phyloP scores from a whole-genome alignment of 2,888 invertebrate species.

The Onthophagus sagittarius region DNA sequence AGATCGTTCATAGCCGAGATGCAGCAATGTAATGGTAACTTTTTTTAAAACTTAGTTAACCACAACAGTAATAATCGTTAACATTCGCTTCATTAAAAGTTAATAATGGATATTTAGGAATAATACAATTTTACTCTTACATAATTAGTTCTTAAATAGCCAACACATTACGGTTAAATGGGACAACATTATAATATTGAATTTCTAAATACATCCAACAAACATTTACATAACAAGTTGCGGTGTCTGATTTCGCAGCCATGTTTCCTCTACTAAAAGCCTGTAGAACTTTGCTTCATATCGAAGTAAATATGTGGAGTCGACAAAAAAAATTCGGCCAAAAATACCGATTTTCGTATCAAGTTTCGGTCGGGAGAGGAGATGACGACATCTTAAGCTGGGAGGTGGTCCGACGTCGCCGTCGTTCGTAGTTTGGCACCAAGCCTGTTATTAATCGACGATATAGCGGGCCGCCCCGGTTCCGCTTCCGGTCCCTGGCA shows the following conservation, averaged over 20 bases:
- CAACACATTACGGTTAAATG: not conserved
- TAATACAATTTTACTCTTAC: not conserved
- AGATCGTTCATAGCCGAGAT: no score
- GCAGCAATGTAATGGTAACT: no score
- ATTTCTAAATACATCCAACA: not conserved
- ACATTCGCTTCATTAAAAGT: not conserved
- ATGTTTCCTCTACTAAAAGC: slow-evolving; percentile 5
- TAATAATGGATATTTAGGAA: not conserved
- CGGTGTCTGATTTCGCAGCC: not conserved
- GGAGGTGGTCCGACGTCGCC: slow-evolving; percentile 1
- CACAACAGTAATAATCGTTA: no score
- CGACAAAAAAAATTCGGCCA: not conserved
- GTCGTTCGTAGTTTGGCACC: not conserved
- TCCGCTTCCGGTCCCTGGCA: slow-evolving; percentile 20
- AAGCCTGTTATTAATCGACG: slow-evolving; percentile 16
- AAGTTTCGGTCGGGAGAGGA: not conserved
- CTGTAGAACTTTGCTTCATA: not conserved
- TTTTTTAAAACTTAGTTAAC: no score
- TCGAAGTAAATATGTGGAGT: not conserved
- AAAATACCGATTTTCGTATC: not conserved
- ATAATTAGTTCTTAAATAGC: not conserved
- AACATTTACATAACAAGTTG: not conserved
- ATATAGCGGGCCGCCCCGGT: slow-evolving; percentile 4
- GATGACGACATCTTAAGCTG: not conserved
- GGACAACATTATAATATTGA: not conserved